A percentile compares a stretch with the other conserved stretches of the same genome.
phyloP scores from a whole-genome alignment of 2,113 vertebrate species.

The Pollachius pollachius region DNA sequence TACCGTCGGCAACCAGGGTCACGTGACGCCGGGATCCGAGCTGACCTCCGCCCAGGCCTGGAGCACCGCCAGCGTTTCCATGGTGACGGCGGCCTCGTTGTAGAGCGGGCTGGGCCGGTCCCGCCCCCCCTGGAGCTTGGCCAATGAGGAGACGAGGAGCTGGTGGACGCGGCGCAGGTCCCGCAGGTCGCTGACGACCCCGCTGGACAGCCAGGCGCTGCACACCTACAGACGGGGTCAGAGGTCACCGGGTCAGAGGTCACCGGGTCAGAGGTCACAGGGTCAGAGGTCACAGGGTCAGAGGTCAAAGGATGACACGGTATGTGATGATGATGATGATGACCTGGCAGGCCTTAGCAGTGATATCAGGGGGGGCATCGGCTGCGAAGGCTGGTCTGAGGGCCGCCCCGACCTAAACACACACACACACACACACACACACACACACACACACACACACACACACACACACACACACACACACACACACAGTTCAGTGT shows the following conservation, averaged over 20 bases:
- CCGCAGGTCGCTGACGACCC: conserved; percentile 85
- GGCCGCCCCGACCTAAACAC: conserved; percentile 86
- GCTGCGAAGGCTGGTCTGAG: conserved; percentile 89
- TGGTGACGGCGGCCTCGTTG: conserved; percentile 87
- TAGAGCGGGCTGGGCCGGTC: conserved; percentile 80
- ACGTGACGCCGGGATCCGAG: too few species aligned
- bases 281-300: background rate
- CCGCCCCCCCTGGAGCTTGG: conserved; percentile 83
- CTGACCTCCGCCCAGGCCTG: conserved; percentile 94
- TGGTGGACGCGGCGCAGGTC: conserved; percentile 91
- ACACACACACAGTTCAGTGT: too few species aligned
- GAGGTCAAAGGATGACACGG: background rate
- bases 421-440: too few species aligned
- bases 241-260: background rate
- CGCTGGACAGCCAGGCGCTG: conserved; percentile 92
- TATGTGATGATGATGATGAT: conserved; percentile 11
- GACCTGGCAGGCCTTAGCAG: conserved; percentile 92
- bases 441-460: too few species aligned
- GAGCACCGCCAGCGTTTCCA: conserved; percentile 90
- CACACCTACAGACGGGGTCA: conserved; percentile 78
- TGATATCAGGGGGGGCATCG: conserved; percentile 89
- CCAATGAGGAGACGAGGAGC: conserved; percentile 86
- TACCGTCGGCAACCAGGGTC: too few species aligned
- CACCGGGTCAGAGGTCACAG: background rate
- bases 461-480: too few species aligned